A percentile compares a stretch with the other conserved stretches of the same genome.
phyloP scores from a whole-genome alignment of 2,888 invertebrate genomes.

The Mongoloraphidia duomilia region DNA sequence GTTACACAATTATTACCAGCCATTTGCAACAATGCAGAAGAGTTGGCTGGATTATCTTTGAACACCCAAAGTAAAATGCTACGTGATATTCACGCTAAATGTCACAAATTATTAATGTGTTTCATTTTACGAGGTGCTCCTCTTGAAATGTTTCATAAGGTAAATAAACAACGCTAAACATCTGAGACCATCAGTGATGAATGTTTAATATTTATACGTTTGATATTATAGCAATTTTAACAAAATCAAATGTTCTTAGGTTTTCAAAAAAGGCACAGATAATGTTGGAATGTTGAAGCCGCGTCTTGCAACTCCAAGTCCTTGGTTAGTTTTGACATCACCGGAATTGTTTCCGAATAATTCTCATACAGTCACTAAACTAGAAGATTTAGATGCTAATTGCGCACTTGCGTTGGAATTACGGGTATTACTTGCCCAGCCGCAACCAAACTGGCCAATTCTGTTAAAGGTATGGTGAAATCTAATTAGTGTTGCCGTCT shows the following conservation, averaged over 20 bases:
- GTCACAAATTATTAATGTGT: constrained; percentile 62
- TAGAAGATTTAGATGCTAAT: constrained; percentile 38
- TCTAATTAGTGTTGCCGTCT: no score
- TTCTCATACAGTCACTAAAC: constrained; percentile 27
- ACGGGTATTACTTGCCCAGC: constrained; percentile 56
- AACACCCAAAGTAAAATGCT: constrained; percentile 50
- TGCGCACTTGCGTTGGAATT: constrained; percentile 55
- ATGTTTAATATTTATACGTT: background rate
- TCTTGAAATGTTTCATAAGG: constrained; percentile 62
- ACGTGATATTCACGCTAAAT: constrained; percentile 72
- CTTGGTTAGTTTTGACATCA: constrained; percentile 56
- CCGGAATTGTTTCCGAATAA: constrained; percentile 42
- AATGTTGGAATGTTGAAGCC: constrained; percentile 39
- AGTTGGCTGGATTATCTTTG: constrained; percentile 43
- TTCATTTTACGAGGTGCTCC: constrained; percentile 61
- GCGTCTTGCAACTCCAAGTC: constrained; percentile 38
- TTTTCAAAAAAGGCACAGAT: constrained; percentile 40
- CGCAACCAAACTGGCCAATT: constrained; percentile 64
- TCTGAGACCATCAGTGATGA: background rate
- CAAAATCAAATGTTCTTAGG: constrained; percentile 21
- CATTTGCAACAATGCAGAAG: constrained; percentile 47
- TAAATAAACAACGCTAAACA: constrained; percentile 20
- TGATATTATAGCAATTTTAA: no score
- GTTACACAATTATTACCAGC: constrained; percentile 56
- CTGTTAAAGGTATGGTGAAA: constrained; percentile 46